phyloP scores from a whole-genome alignment of 2,888 invertebrate species.

The Hypolimnas misippus region DNA sequence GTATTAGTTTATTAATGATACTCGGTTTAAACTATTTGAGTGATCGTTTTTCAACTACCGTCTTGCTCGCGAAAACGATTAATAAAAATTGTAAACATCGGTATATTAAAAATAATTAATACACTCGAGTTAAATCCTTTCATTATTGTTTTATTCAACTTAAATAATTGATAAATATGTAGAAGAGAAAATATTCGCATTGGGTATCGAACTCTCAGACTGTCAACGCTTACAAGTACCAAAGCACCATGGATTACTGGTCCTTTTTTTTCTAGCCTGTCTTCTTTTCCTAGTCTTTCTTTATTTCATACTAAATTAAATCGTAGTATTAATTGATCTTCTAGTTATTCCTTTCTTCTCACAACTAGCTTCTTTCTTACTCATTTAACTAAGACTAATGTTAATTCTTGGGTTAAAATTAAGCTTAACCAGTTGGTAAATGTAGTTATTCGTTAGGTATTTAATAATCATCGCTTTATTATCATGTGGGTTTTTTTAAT shows the following conservation, averaged over 20 bases:
- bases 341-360: background rate
- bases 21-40: no score
- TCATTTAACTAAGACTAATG: background rate
- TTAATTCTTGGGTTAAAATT: constrained; percentile 4
- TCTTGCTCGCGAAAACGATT: no score
- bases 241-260: constrained; percentile 26
- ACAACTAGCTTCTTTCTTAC: background rate
- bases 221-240: constrained; percentile 17
- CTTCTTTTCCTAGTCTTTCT: constrained; percentile 17
- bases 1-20: no score
- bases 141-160: no score
- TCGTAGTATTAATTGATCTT: constrained; percentile 5
- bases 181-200: no score
- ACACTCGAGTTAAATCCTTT: no score
- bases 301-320: constrained; percentile 14
- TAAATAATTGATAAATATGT: no score
- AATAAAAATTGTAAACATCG: no score
- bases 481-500: constrained; percentile 84
- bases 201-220: constrained; percentile 25
- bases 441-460: constrained; percentile 48
- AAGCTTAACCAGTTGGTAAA: constrained; percentile 22
- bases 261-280: constrained; percentile 23
- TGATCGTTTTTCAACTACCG: no score
- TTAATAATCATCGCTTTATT: constrained; percentile 65
- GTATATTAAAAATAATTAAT: no score